These are phyloP conservation scores for Gymnorhina tibicen DNA, from an alignment of 2,113 vertebrate genomes.

Conservation along the genomic window DNA sequence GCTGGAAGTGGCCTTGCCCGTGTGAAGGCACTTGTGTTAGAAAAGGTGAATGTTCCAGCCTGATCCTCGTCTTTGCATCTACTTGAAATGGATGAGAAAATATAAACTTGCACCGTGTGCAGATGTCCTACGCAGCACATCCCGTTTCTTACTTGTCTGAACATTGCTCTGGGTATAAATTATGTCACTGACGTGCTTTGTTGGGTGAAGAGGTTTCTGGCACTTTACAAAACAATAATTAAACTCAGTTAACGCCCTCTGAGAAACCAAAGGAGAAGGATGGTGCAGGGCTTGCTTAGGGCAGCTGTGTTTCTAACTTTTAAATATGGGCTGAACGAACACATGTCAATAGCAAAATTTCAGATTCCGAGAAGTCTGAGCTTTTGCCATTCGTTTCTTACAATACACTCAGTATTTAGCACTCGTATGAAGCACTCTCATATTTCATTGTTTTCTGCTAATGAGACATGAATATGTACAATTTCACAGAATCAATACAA, in stretches of 20 bases:
- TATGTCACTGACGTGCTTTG: neutral
- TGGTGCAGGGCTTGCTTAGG: neutral
- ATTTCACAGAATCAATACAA: neutral
- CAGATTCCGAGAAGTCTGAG: neutral
- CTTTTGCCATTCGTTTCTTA: neutral
- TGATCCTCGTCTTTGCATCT: neutral
- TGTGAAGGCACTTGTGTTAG: neutral
- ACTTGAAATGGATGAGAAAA: neutral
- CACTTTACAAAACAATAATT: neutral
- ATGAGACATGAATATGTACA: neutral
- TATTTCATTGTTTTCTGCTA: neutral
- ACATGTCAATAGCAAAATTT: neutral
- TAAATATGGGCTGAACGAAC: neutral
- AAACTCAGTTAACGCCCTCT: neutral
- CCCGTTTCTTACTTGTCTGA: neutral
- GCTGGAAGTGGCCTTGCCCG: neutral
- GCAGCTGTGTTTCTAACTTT: neutral
- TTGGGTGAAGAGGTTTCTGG: neutral
- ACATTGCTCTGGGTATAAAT: neutral
- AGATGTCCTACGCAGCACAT: neutral
- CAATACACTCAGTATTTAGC: neutral
- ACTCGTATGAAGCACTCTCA: neutral
- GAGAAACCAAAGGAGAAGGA: neutral
- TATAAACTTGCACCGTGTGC: accelerated
- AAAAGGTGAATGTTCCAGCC: neutral